Percentiles rank a stretch among this genome's conserved stretches.
Evolutionary conservation across 1,140 invertebrate species (phyloP).

Genomic region (Telenomus remus): DNA sequence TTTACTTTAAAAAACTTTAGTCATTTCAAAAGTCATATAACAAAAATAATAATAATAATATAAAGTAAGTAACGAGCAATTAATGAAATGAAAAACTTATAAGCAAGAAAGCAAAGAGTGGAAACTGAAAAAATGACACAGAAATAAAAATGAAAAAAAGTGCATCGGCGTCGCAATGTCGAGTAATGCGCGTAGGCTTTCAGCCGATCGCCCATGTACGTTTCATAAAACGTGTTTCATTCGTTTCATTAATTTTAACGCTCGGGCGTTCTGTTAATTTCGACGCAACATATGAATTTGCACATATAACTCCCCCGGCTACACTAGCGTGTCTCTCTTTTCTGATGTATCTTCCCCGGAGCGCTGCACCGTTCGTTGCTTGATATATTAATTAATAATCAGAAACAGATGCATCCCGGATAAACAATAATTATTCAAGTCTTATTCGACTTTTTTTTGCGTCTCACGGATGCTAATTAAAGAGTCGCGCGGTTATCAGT

Average conservation of each 20-base stretch:
- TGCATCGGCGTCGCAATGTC: constrained; percentile 11
- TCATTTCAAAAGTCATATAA: too few relatives aligned
- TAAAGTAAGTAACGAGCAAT: too few relatives aligned
- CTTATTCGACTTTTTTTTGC: constrained; percentile 37
- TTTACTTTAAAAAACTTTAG: too few relatives aligned
- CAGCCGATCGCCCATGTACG: constrained; percentile 69
- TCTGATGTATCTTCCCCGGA: constrained; percentile 43
- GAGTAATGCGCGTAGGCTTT: constrained; percentile 54
- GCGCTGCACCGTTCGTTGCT: constrained; percentile 63
- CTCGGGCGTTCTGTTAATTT: constrained; percentile 70
- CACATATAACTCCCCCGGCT: constrained; percentile 19
- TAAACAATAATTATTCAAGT: constrained; percentile 72
- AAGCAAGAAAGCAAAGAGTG: neutral
- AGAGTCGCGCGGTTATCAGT: constrained; percentile 65
- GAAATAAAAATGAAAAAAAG: neutral
- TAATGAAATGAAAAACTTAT: neutral
- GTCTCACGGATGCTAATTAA: constrained; percentile 64
- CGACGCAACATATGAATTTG: constrained; percentile 68
- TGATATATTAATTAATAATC: constrained; percentile 74
- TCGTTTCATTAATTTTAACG: constrained; percentile 74
- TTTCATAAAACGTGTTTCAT: constrained; percentile 70
- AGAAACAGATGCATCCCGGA: constrained; percentile 72
- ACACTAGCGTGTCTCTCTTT: constrained; percentile 22
- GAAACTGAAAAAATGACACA: constrained; percentile 1
- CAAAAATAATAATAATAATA: too few relatives aligned